phyloP scores from a whole-genome alignment of 1,140 invertebrate species.

The Drosophila hydei region DNA sequence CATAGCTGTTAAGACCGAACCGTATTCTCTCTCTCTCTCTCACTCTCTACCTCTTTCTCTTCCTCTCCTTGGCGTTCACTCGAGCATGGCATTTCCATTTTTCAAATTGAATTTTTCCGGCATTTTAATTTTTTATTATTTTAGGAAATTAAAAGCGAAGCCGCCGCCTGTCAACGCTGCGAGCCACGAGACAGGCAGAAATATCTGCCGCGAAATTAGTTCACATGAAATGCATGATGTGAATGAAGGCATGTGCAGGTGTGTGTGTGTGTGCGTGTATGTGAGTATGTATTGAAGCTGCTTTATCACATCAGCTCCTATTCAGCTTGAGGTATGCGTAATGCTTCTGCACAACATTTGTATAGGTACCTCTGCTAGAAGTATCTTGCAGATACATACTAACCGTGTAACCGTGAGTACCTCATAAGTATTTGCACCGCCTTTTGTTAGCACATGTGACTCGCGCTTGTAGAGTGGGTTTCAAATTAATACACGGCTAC shows the following conservation, averaged over 20 bases:
- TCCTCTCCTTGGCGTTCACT: neutral
- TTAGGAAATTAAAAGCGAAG: conserved; percentile 47
- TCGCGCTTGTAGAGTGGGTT: neutral
- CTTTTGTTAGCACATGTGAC: conserved; percentile 5
- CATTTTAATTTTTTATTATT: conserved; percentile 59
- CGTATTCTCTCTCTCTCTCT: neutral
- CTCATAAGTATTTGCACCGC: conserved; percentile 25
- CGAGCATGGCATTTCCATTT: conserved; percentile 39
- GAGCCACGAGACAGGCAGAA: conserved; percentile 9
- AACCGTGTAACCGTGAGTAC: conserved; percentile 11
- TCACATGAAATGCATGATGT: conserved; percentile 31
- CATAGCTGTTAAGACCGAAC: neutral
- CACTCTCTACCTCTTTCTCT: neutral
- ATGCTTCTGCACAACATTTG: neutral
- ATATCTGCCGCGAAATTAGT: conserved; percentile 38
- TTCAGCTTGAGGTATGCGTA: neutral
- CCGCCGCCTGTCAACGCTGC: conserved; percentile 27
- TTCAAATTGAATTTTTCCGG: conserved; percentile 54
- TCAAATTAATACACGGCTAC: conserved; percentile 39
- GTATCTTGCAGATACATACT: conserved; percentile 14
- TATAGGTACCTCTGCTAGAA: neutral
- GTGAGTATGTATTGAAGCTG: neutral
- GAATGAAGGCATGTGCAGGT: neutral
- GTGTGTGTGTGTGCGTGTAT: neutral
- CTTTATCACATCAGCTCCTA: conserved; percentile 15